Evolutionary conservation across 2,888 invertebrate genomes (phyloP).

Genomic region (Sialis lutaria): DNA sequence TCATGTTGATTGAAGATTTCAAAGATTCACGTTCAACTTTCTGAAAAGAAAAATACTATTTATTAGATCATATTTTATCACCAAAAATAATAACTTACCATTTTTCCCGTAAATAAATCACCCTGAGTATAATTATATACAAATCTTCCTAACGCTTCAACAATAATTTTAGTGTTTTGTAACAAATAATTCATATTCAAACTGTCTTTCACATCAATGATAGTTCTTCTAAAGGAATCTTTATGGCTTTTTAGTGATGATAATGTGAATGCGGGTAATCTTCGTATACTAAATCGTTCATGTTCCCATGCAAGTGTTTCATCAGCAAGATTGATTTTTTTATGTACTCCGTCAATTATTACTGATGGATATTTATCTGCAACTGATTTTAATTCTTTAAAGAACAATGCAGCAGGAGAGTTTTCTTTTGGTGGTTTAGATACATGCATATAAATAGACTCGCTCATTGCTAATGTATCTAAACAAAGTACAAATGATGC

Average conservation of each 20-base stretch:
- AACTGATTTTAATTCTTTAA: constrained; percentile 43
- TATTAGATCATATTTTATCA: not conserved
- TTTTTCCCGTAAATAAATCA: constrained; percentile 51
- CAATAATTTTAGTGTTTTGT: constrained; percentile 54
- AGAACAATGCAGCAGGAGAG: constrained; percentile 50
- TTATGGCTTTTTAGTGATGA: constrained; percentile 60
- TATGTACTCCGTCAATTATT: constrained; percentile 58
- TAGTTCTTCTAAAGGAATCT: constrained; percentile 38
- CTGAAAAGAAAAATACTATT: constrained; percentile 28
- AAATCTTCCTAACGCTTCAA: constrained; percentile 69
- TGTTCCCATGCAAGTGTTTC: constrained; percentile 92
- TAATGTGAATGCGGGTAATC: constrained; percentile 81
- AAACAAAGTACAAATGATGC: constrained; percentile 80
- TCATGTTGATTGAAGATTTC: constrained; percentile 55
- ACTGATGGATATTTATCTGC: constrained; percentile 27
- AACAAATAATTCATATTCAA: constrained; percentile 38
- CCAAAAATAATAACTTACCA: constrained; percentile 36
- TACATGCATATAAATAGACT: constrained; percentile 72
- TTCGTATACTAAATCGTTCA: constrained; percentile 83
- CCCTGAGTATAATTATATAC: constrained; percentile 53
- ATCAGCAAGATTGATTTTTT: constrained; percentile 93
- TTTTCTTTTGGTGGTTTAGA: constrained; percentile 88
- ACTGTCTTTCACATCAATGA: constrained; percentile 42
- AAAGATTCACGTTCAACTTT: constrained; percentile 56
- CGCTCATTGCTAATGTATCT: constrained; percentile 55